phyloP scores from a whole-genome alignment of 2,888 invertebrate genomes.

The Chorisops tibialis region DNA sequence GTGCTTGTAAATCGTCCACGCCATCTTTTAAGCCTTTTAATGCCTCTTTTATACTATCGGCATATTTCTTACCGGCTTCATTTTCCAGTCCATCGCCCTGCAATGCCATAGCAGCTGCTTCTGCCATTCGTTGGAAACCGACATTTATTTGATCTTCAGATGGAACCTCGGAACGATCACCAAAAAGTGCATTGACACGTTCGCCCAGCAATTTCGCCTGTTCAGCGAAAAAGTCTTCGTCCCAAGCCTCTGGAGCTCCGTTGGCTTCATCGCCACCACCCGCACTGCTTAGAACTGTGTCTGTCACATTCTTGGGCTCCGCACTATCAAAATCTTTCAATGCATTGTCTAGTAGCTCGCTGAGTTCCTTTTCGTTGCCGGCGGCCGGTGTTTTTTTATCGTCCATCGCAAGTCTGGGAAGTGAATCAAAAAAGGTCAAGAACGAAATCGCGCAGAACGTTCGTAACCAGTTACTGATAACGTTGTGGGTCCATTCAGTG shows the following conservation, averaged over 20 bases:
- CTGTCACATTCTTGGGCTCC: slow-evolving; percentile 20
- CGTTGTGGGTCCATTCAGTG: no score
- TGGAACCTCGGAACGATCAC: slow-evolving; percentile 47
- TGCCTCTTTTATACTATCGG: slow-evolving; percentile 57
- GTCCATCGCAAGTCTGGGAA: background rate
- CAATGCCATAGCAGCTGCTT: slow-evolving; percentile 69
- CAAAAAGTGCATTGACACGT: slow-evolving; percentile 48
- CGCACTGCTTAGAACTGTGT: no score
- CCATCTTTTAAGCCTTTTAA: slow-evolving; percentile 53
- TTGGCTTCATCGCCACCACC: no score
- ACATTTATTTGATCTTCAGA: slow-evolving; percentile 65
- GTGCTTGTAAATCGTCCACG: slow-evolving; percentile 59
- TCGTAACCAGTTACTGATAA: no score
- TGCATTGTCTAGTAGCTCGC: slow-evolving; percentile 73
- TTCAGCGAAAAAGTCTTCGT: slow-evolving; percentile 66
- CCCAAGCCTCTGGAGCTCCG: slow-evolving; percentile 60
- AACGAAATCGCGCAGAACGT: no score
- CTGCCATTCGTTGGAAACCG: slow-evolving; percentile 79
- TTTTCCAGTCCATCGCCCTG: slow-evolving; percentile 51
- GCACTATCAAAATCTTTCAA: slow-evolving; percentile 57
- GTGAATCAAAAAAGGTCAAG: no score
- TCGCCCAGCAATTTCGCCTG: slow-evolving; percentile 49
- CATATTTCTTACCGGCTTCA: slow-evolving; percentile 44
- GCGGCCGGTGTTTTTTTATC: slow-evolving; percentile 23
- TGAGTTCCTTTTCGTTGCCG: slow-evolving; percentile 63